phyloP scores from a whole-genome alignment of 2,888 invertebrate species.

The Polietes domitor region DNA sequence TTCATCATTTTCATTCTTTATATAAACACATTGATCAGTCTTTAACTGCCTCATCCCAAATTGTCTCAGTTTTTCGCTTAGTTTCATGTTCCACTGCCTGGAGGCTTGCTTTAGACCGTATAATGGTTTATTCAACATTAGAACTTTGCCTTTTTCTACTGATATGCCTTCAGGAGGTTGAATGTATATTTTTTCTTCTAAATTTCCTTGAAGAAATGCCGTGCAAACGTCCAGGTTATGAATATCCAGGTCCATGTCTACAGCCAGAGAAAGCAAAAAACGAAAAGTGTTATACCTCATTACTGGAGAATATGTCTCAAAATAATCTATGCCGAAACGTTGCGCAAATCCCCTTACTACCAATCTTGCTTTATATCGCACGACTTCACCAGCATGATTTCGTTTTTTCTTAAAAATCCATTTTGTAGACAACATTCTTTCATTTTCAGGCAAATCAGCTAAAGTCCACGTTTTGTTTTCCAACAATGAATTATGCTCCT shows the following conservation, averaged over 20 bases:
- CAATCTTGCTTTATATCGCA: constrained; percentile 32
- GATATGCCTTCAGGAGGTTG: too few relatives aligned
- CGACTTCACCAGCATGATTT: constrained; percentile 12
- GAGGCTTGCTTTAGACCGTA: constrained; percentile 30
- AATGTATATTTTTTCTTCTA: too few relatives aligned
- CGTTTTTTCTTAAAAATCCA: constrained; percentile 14
- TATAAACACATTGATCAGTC: too few relatives aligned
- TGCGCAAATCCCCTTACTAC: constrained; percentile 23
- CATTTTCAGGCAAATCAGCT: background rate
- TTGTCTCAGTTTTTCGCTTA: too few relatives aligned
- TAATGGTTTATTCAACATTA: constrained; percentile 8
- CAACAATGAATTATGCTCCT: constrained; percentile 16
- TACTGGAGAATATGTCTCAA: constrained; percentile 24
- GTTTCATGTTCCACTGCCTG: too few relatives aligned
- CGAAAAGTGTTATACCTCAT: constrained; percentile 1
- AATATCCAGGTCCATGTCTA: background rate
- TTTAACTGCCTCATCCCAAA: too few relatives aligned
- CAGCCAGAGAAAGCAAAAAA: background rate
- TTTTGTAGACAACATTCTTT: background rate
- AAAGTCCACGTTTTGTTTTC: constrained; percentile 27
- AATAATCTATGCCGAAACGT: constrained; percentile 2
- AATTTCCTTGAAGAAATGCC: too few relatives aligned
- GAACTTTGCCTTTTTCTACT: too few relatives aligned
- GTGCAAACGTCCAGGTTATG: constrained; percentile 10
- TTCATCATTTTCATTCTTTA: too few relatives aligned